Evolutionary conservation across 2,888 invertebrate species (phyloP), one percentile per base, ranked within the genome.

Genomic region (Drosophila kambysellisi): DNA sequence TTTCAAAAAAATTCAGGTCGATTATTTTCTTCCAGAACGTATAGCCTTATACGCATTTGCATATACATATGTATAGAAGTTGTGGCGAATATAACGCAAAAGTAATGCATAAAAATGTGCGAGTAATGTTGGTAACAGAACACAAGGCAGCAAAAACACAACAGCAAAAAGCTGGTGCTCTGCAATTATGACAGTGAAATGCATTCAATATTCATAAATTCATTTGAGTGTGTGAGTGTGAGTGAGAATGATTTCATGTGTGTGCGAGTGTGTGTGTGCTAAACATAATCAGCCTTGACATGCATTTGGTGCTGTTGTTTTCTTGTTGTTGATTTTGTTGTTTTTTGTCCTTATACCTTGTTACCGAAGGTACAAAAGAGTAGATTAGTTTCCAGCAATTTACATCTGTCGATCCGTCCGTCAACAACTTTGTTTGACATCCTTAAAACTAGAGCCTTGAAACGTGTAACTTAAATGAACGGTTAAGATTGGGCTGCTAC

Each of bases 261-360:
- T 35, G 60, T 46, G 46, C 30, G 58, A 37, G 54, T 48, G 37
- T 66, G 61, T 72, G 50, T 66, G 56, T 65, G 46, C 72, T 70
- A 74, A 70, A 70, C 84, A 76, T 76, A 77, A 79, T 76, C 89
- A 86, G 87, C 89, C 85, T 86, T 88, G 89, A 89, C 85, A 86
- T 86, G 87, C 64, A 88, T 85, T 83, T 76, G 74, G 72, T 72
- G 57, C 61, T 66, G 63, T 59, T 70, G 53, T 53, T 69, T 35
- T 39, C 12, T 30, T n/a, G n/a, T 37, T 39, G 12, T 39, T 29
- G 11, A 54, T 25, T 56, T 53, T 52, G 6, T 53, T 52, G 32
- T 35, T 11, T 39, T 35, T 48, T 35, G 0, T 20, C 7, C 25
- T 25, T 25, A 20, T 43, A 25, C 25, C 8, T 25, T 46, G 15